Evolutionary conservation across 2,797 vertebrate genomes (phyloP).

Genomic region (Sparidentex hasta): DNA sequence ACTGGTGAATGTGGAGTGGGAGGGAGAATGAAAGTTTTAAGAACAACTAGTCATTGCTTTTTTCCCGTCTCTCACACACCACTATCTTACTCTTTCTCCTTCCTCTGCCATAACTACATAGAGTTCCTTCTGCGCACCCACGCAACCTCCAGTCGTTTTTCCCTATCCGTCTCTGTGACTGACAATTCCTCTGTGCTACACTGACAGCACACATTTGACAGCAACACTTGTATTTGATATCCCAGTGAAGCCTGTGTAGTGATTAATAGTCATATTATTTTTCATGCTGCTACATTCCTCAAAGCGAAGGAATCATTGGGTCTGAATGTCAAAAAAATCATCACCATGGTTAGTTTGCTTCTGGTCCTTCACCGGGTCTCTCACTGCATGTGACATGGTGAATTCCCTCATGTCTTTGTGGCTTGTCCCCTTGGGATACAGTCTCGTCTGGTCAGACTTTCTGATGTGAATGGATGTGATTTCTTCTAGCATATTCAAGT

Average conservation of each 20-base stretch:
- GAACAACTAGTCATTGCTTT: conserved; percentile 46
- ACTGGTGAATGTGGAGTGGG: conserved; percentile 57
- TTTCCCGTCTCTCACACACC: conserved; percentile 14
- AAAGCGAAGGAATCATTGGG: background rate
- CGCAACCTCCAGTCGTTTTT: conserved; percentile 24
- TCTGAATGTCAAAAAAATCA: conserved; percentile 43
- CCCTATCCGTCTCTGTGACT: conserved; percentile 29
- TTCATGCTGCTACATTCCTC: conserved; percentile 6
- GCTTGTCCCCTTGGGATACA: conserved; percentile 31
- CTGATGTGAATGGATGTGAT: conserved; percentile 38
- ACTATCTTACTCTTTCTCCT: conserved; percentile 43
- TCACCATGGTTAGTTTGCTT: conserved; percentile 31
- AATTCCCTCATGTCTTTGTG: conserved; percentile 30
- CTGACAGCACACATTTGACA: conserved; percentile 29
- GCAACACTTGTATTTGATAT: conserved; percentile 16
- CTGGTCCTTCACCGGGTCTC: conserved; percentile 20
- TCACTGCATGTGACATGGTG: conserved; percentile 31
- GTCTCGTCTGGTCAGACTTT: conserved; percentile 41
- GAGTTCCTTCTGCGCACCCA: conserved; percentile 47
- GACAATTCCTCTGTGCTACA: conserved; percentile 24
- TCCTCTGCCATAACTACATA: conserved; percentile 30
- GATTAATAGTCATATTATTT: conserved; percentile 15
- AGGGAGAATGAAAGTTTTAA: conserved; percentile 59
- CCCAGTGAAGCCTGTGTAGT: conserved; percentile 1
- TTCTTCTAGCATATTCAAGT: conserved; percentile 41